Base-by-base conservation (phyloP, 2,888 invertebrate genomes). In the Spatulosminthurus flaviceps region DNA sequence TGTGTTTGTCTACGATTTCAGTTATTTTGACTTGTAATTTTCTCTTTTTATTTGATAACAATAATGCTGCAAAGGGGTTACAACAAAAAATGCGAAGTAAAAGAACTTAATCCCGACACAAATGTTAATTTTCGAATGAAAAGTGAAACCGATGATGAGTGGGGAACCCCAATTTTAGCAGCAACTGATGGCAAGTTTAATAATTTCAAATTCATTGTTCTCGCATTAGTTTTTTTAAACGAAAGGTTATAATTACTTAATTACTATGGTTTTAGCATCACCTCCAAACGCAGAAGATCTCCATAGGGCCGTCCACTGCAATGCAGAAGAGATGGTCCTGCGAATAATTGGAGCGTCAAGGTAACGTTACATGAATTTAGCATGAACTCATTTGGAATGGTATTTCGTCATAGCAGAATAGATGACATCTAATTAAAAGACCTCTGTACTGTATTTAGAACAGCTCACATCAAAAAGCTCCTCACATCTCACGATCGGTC, bases 241-340 rank as follows among this genome's bases (percentile, higher is more conserved):
- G 42, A 42, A 51, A 43, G 16, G 24, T 60, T 22, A 13, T 67
- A 22, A 7, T 34, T 71, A 21, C 22, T 69, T 69, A 69, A 21
- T 11, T 69, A 28, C 26, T 16, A 22, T 13, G 1, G 24, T 41
- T 76, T 43, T 42, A 83, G 83, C 81, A 0, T 73, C 78, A 4
- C 81, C 81, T 13, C 80, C 83, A 41, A 76, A 79, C 28, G 79
- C 82, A 13, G 82, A 82, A 41, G 84, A 84, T 71, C 61, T 84
- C 24, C 83, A 84, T 51, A 60, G 79, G 64, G 84, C 84, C 0
- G 80, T 84, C 41, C 76, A 80, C 24, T 81, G 81, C 67, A 82
- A 82, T 67, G 81, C 83, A 19, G 82, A 81, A 26, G 79, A 83
- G 66, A 81, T 82, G 73, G 81, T 82, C 26, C 28, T 81, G 2